phyloP scores from a whole-genome alignment of 2,113 vertebrate species.

The Turnix velox region DNA sequence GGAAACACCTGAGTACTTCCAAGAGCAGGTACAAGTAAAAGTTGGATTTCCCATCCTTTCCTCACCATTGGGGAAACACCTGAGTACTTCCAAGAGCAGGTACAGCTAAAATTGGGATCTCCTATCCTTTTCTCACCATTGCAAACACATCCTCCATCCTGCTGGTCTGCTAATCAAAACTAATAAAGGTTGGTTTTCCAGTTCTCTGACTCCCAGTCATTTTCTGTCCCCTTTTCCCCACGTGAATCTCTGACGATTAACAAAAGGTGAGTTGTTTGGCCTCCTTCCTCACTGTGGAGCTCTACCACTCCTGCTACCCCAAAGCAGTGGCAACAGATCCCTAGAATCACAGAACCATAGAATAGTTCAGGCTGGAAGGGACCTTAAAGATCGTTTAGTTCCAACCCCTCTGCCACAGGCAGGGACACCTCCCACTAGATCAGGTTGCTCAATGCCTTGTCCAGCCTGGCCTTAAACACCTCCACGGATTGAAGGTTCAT shows the following conservation, averaged over 20 bases:
- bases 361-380: no score
- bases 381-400: no score
- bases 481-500: no score
- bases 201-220: neutral
- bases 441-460: no score
- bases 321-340: constrained; percentile 6
- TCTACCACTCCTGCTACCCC: constrained; percentile 12
- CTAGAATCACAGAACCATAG: no score
- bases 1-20: neutral
- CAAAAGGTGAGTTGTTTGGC: neutral
- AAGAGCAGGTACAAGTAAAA: neutral
- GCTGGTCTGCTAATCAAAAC: neutral
- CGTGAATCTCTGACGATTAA: neutral
- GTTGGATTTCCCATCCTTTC: neutral
- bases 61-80: neutral
- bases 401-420: no score
- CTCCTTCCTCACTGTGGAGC: neutral
- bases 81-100: neutral
- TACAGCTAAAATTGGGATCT: neutral
- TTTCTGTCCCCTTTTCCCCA: neutral
- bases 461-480: no score
- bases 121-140: neutral
- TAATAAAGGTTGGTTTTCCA: neutral
- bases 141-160: no score
- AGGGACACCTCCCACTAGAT: no score